Percentiles rank a stretch among this genome's conserved stretches.
Evolutionary conservation across 2,113 vertebrate species (phyloP).

Genomic region (Aix galericulata): DNA sequence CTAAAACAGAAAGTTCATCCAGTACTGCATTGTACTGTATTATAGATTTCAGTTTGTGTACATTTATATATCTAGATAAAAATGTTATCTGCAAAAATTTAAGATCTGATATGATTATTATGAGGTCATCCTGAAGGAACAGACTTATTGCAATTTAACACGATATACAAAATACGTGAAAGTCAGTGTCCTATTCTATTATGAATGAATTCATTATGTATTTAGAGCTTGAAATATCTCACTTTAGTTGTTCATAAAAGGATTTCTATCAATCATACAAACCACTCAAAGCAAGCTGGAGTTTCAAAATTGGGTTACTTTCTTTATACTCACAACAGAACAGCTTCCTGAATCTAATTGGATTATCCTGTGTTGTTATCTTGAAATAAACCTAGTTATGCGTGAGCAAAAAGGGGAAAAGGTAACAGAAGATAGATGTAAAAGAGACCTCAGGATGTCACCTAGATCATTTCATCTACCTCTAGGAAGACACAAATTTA

Average conservation of each 20-base stretch:
- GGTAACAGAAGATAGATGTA: not conserved
- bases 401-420: not conserved
- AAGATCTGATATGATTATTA: not conserved
- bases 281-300: not conserved
- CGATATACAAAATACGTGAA: not conserved
- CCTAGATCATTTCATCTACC: not conserved
- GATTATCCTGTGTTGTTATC: not conserved
- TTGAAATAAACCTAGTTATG: not conserved
- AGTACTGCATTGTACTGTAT: not conserved
- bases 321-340: not conserved
- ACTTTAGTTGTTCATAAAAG: conserved; percentile 21
- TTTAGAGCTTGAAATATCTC: conserved; percentile 10
- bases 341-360: not conserved
- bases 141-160: not conserved
- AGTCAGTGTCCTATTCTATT: not conserved
- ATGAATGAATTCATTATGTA: not conserved
- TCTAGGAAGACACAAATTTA: not conserved
- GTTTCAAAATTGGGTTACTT: not conserved
- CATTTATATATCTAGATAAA: not conserved
- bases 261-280: not conserved
- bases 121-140: not conserved
- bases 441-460: not conserved
- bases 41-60: not conserved
- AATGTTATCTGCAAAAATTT: not conserved
- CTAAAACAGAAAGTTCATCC: conserved; percentile 33